phyloP scores from a whole-genome alignment of 37 sponge, comb jelly and placozoan species.

The Axinella damicornis region DNA sequence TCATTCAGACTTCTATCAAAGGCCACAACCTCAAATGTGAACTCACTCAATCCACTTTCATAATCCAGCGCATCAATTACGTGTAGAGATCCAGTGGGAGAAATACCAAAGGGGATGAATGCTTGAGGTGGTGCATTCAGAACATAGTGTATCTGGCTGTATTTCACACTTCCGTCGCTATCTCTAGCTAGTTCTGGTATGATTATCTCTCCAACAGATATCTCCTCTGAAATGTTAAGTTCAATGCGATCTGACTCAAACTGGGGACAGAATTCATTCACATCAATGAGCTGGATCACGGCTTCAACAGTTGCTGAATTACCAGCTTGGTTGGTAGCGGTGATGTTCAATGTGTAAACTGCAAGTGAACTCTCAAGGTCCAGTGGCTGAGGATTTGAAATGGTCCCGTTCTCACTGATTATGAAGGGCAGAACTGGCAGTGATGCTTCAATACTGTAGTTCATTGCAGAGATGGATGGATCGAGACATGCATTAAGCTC shows the following conservation, averaged over 20 bases:
- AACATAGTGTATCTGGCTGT: slow-evolving; percentile 33
- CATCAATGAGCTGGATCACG: slow-evolving; percentile 48
- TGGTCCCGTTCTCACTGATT: slow-evolving; percentile 45
- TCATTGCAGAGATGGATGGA: neutral
- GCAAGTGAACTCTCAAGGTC: slow-evolving; percentile 52
- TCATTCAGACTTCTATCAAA: slow-evolving; percentile 37
- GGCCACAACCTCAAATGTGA: slow-evolving; percentile 46
- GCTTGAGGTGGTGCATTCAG: neutral
- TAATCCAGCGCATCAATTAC: slow-evolving; percentile 44
- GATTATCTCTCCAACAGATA: slow-evolving; percentile 4
- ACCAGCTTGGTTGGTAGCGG: slow-evolving; percentile 50
- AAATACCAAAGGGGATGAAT: slow-evolving; percentile 16
- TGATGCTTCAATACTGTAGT: slow-evolving; percentile 33
- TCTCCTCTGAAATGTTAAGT: slow-evolving; percentile 36
- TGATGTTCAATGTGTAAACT: slow-evolving; percentile 41
- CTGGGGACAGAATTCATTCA: slow-evolving; percentile 76
- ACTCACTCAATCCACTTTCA: slow-evolving; percentile 30
- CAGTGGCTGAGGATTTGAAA: slow-evolving; percentile 17
- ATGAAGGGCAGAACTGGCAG: slow-evolving; percentile 28
- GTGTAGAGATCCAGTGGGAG: slow-evolving; percentile 34
- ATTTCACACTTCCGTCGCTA: slow-evolving; percentile 24
- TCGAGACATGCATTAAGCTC: slow-evolving; percentile 52
- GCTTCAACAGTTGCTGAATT: slow-evolving; percentile 37
- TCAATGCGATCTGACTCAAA: neutral
- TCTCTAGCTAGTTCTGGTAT: slow-evolving; percentile 43